Percentiles rank a stretch among this genome's conserved stretches.
These are phyloP conservation scores for Drosophila putrida DNA, from an alignment of 2,888 invertebrate genomes.

Conservation along the genomic window DNA sequence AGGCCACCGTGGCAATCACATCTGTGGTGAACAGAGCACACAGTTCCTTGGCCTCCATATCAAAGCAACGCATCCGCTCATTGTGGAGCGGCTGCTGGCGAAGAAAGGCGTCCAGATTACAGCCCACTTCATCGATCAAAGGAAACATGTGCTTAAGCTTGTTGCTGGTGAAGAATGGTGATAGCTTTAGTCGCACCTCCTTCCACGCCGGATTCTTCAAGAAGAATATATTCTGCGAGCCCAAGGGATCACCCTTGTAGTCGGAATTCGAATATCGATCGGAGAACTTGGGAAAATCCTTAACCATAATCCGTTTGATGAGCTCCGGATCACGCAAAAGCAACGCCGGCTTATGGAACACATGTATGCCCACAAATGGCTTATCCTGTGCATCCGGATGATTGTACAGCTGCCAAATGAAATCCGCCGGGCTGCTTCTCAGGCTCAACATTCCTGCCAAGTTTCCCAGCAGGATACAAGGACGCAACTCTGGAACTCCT, in stretches of 20 bases:
- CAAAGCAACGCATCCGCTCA: constrained; percentile 61
- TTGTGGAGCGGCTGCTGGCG: constrained; percentile 69
- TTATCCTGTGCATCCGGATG: constrained; percentile 70
- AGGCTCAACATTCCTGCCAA: constrained; percentile 82
- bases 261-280: constrained; percentile 84
- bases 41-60: constrained; percentile 82
- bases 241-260: constrained; percentile 83
- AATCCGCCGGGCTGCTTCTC: constrained; percentile 81
- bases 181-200: constrained; percentile 84
- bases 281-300: constrained; percentile 85
- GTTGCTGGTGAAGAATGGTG: constrained; percentile 86
- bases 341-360: constrained; percentile 85
- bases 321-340: constrained; percentile 85
- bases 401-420: constrained; percentile 83
- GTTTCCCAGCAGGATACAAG: constrained; percentile 85
- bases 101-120: constrained; percentile 78
- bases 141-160: constrained; percentile 84
- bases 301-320: constrained; percentile 85
- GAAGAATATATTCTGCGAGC: constrained; percentile 85
- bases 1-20: constrained; percentile 86
- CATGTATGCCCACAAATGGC: constrained; percentile 84
- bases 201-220: constrained; percentile 86
- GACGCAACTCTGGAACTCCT: constrained; percentile 82
- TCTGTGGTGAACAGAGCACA: constrained; percentile 85
- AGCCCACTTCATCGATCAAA: constrained; percentile 82